Evolutionary conservation across 2,113 vertebrate genomes (phyloP), one percentile per base, ranked within the genome.

Genomic region (Helogale parvula): DNA sequence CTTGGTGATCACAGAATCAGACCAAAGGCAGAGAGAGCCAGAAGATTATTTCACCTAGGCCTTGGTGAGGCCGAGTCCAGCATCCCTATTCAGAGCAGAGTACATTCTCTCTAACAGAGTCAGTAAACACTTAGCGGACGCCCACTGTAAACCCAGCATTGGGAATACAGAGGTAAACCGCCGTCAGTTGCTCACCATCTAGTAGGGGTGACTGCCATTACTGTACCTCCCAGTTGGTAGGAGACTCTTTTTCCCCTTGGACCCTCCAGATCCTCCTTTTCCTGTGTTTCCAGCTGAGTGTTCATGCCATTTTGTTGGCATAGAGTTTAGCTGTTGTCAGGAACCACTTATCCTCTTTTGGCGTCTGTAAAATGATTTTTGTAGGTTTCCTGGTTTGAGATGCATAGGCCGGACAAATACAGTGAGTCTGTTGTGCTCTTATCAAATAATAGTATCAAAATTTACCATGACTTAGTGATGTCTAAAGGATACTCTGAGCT

Each of bases 361-460:
- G 21, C 16, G 29, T 65, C 77, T 85, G 66, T 68, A 45, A 80
- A 66, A 60, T 68, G 63, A 66, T 72, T 57, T 65, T 12, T 90
- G 23, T 71, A 72, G 69, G 68, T 50, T 90, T 72, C 52, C 90
- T 93, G 35, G n/a, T 66, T 68, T 65, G 66, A 79, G 74, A 93
- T 38, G 71, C 29, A 21, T 4, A 12, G n/a, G 27, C 19, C 25
- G 33, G 74, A 47, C 19, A 91, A 68, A 79, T 89, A 45, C 33
- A 66, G 12, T 74, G 31, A 54, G 23, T 57, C 21, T 81, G 27
- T 85, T 81, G 27, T 85, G n/a, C 23, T 81, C 57, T 86, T 92
- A 65, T 87, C 83, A 96, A 89, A 86, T 81, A 33, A 33, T 38
- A 41, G 11, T 66, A 87, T 95, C 15, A 89, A 89, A 89, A 76